Base-by-base conservation (phyloP, 2,888 invertebrate genomes). In the Thymelicus acteon region DNA sequence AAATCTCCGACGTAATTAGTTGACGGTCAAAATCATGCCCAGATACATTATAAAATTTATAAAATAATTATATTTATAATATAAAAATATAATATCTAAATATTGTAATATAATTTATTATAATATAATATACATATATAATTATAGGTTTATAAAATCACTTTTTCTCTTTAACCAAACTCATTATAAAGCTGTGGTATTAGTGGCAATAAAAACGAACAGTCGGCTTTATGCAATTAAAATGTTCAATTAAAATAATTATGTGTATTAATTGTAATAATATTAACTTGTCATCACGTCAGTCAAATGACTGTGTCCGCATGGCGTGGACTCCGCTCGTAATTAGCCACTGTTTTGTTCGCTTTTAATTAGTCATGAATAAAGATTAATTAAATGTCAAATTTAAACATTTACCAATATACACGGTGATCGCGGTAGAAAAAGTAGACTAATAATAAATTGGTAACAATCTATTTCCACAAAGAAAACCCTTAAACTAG, bases 281-380 rank as follows among this genome's bases (percentile, higher is more conserved):
- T 57, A 57, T 37, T 57, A 37, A 37, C 31, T 57, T 57, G 57
- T 57, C 57, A 57, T 57, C 57, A 13, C 57, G 57, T 13, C 57
- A 57, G 31, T 57, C 37, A 31, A 37, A 37, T 12, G 31, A 37
- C 13, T 54, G 54, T 19, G 5, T 10, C 54, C 19, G 24, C 54
- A 24, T 12, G 8, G 54, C 10, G 54, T 24, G 54, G 52, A 2
- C 57, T 24, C 8, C 8, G 8, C 10, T 24, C 24, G 24, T 13
- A 57, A 57, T 57, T 57, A 37, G 31, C 19, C 37, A 1, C 57
- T 31, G 57, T 57, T 57, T 57, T 37, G 37, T 57, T 13, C 57
- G 57, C 57, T 57, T 19, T 57, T 57, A 57, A 57, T 57, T 57
- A 57, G 57, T 57, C 57, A 37, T 13, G 57, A 57, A 57, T 24